phyloP scores from a whole-genome alignment of 2,888 invertebrate genomes.

The Eilema griseolum region DNA sequence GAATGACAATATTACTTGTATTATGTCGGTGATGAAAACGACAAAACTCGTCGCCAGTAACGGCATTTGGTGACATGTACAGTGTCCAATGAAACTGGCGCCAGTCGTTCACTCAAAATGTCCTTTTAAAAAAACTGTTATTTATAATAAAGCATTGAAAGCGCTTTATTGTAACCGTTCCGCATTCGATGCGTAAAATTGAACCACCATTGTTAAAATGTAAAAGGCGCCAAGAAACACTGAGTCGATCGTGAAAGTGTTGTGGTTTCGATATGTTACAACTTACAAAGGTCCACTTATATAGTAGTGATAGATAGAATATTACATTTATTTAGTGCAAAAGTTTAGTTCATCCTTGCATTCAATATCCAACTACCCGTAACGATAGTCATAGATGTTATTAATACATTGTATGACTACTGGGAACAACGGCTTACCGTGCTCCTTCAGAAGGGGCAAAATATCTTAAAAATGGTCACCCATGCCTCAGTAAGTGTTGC shows the following conservation, averaged over 20 bases:
- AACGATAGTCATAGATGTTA: too few relatives aligned
- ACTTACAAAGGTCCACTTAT: background rate
- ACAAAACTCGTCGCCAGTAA: background rate
- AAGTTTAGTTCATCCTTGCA: too few relatives aligned
- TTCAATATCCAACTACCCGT: too few relatives aligned
- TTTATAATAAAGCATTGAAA: background rate
- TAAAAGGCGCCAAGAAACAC: background rate
- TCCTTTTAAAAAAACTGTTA: background rate
- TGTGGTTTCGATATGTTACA: background rate
- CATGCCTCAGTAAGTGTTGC: too few relatives aligned
- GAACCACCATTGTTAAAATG: background rate
- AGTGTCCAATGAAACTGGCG: background rate
- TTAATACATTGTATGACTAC: too few relatives aligned
- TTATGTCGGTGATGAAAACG: background rate
- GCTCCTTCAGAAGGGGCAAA: too few relatives aligned
- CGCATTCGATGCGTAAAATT: background rate
- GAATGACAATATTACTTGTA: background rate
- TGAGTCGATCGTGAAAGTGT: background rate
- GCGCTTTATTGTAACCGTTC: background rate
- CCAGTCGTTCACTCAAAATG: background rate
- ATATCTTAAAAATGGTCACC: too few relatives aligned
- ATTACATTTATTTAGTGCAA: too few relatives aligned
- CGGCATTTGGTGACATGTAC: background rate
- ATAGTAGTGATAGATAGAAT: background rate
- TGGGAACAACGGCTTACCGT: too few relatives aligned